Base-by-base conservation (phyloP, 1,140 invertebrate genomes). In the Drosophila lowei region DNA sequence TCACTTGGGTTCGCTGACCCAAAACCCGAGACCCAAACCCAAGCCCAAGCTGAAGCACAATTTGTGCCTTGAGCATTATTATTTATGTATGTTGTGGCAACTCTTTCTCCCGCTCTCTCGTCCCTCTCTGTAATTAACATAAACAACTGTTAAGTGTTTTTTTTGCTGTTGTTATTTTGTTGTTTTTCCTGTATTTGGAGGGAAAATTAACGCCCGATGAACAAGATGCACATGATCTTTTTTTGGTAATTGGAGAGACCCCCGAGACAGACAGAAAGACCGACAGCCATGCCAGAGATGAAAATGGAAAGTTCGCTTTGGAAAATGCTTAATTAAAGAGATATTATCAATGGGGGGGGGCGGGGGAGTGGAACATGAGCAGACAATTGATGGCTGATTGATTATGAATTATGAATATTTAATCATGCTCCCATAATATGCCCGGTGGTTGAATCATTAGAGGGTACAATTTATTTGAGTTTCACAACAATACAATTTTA, bases 131-230 rank as follows among this genome's bases (percentile, higher is more conserved):
- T 66, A 84, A 84, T 84, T 85, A 84, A 76, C 79, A 84, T 84
- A 84, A 84, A 72, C 79, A 84, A 84, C 79, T 72, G 79, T 72
- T 71, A 75, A 54, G 41, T 59, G 53, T 76, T 77, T 73, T n/a
- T 54, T 11, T 52, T 52, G 21, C 18, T 52, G 49, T 30, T 49
- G 50, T 23, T 15, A 8, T 3, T 61, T 34, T 44, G 16, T 73
- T 58, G 56, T 41, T 79, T 71, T 63, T 59, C 60, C 64, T 49
- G 47, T 54, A 61, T 46, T 78, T 62, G 50, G 41, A 61, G 52
- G 63, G 62, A 41, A 84, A 83, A 84, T 83, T 84, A 83, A 78
- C 79, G 75, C 75, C 61, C 65, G 79, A 79, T 83, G 73, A 76
- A 52, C 60, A 63, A 57, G 67, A 73, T 72, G 70, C 67, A 63